Evolutionary conservation across 2,888 invertebrate species (phyloP).

Genomic region (Pachydiplax longipennis): DNA sequence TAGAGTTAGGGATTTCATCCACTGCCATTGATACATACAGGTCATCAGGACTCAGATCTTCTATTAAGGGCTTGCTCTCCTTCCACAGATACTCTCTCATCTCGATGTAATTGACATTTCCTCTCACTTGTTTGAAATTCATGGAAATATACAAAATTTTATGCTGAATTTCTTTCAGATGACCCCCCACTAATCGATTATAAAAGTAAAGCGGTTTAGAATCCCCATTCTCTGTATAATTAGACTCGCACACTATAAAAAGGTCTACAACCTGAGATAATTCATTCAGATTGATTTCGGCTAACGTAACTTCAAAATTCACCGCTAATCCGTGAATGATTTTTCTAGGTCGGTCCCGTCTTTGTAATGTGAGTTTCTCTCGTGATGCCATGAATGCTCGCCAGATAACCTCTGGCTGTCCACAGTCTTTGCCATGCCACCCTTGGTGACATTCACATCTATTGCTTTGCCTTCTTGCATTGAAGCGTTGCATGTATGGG

Average conservation of each 20-base stretch:
- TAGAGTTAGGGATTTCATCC: constrained; percentile 68
- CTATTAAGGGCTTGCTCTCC: constrained; percentile 58
- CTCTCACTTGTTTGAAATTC: constrained; percentile 51
- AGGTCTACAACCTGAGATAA: constrained; percentile 69
- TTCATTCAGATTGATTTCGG: constrained; percentile 69
- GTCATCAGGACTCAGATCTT: constrained; percentile 64
- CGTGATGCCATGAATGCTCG: constrained; percentile 68
- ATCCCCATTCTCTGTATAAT: constrained; percentile 55
- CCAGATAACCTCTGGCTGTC: constrained; percentile 73
- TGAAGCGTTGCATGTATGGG: constrained; percentile 33
- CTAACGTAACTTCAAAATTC: constrained; percentile 64
- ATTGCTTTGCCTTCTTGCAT: constrained; percentile 56
- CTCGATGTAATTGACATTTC: constrained; percentile 49
- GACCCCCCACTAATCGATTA: constrained; percentile 61
- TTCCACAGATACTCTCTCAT: constrained; percentile 60
- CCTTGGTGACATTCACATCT: constrained; percentile 66
- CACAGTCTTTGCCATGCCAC: constrained; percentile 72
- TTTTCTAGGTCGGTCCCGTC: constrained; percentile 62
- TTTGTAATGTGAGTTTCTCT: constrained; percentile 60
- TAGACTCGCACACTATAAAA: constrained; percentile 65
- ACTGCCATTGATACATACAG: constrained; percentile 65
- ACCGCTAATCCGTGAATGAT: constrained; percentile 67
- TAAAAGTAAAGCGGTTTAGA: constrained; percentile 58
- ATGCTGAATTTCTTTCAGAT: constrained; percentile 61
- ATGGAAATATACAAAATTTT: constrained; percentile 65